Base-by-base conservation (phyloP, 2,797 vertebrate species). In the Oceanodroma leucorhoa region DNA sequence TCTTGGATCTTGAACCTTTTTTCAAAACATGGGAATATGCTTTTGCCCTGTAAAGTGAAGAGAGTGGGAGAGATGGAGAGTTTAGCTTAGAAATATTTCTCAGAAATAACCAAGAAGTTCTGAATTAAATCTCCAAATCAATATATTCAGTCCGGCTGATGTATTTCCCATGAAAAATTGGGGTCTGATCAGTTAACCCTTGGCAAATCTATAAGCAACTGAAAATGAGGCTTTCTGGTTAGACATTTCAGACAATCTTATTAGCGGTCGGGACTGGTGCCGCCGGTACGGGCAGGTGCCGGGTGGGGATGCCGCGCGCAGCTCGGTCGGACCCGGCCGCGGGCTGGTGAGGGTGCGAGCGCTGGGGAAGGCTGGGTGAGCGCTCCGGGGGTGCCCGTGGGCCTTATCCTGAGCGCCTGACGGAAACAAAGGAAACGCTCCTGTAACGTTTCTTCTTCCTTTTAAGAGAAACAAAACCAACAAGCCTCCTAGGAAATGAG, bases 51-150 rank as follows among this genome's bases (percentile, higher is more conserved):
- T 38, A 3, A 81, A 61, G 41, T 2, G 24, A 67, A 67, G 54
- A 67, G 57, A 71, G 40, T 57, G 84, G 32, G 62, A 79, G 58
- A 82, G 81, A 82, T 79, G 62, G 81, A 87, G 54, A 38, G 51
- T 69, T 77, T 67, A 8, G 16, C 24, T 75, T 61, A 32, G 65
- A 83, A 88, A 55, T 86, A 57, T 76, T 90, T 89, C 73, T 90
- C 50, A 69, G 94, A 92, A 89, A 93, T 75, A 90, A 93, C 54
- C n/a, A 16, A 81, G 70, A 26, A 36, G 64, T 69, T 87, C 66
- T 82, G 58, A 89, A 89, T 93, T 83, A 92, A 89, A 72, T 84
- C 79, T 92, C 77, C 54, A 53, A 54, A 91, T 94, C 78, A 77
- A 58, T 93, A 76, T 30, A 43, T 90, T 30, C 57, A 75, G 27